A percentile compares a stretch with the other conserved stretches of the same genome.
Conservation (phyloP, 2,797 vertebrate genomes). For the Pseudopleuronectes americanus region DNA sequence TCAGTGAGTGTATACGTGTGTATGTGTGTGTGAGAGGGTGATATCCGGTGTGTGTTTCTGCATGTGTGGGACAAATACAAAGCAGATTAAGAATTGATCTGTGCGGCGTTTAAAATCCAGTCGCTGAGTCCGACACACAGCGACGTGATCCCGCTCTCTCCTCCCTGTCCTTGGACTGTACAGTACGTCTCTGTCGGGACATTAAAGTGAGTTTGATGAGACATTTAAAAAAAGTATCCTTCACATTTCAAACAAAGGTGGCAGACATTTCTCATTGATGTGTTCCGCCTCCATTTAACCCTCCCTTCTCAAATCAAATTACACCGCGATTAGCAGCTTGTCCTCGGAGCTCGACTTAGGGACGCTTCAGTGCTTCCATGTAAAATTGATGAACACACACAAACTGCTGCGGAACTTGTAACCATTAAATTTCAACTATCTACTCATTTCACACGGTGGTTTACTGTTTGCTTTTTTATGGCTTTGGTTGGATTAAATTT, state of each 20-base stretch:
- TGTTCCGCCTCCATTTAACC: background rate
- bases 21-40: background rate
- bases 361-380: background rate
- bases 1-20: background rate
- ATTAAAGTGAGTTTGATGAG: conserved; percentile 2
- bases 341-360: background rate
- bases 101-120: conserved; percentile 64
- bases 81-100: conserved; percentile 75
- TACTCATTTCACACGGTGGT: background rate
- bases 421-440: background rate
- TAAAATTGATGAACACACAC: conserved; percentile 17
- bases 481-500: background rate
- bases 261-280: background rate
- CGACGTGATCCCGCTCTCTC: conserved; percentile 24
- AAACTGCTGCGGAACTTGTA: background rate
- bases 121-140: conserved; percentile 48
- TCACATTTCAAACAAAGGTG: too few relatives aligned
- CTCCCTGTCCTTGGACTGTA: conserved; percentile 38
- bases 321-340: background rate
- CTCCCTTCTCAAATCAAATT: background rate
- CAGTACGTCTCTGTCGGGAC: background rate
- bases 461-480: background rate
- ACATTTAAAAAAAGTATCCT: background rate
- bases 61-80: conserved; percentile 48
- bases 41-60: conserved; percentile 32